phyloP scores from a whole-genome alignment of 2,113 vertebrate genomes.

The Gnathonemus longibarbis region DNA sequence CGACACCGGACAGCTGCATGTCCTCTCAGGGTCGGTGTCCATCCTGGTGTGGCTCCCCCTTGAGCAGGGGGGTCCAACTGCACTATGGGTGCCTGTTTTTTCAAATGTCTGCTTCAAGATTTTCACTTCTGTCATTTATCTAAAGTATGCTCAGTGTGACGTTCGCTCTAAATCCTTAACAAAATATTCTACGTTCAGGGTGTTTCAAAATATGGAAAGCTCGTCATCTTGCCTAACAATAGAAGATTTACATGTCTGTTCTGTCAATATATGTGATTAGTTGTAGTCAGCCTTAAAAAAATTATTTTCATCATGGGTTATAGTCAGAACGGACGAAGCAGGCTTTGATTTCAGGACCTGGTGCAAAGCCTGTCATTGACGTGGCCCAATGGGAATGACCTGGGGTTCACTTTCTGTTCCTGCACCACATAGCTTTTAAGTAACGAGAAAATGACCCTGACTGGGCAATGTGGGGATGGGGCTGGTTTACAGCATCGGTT shows the following conservation, averaged over 20 bases:
- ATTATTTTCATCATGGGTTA: neutral
- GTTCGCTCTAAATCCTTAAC: conserved; percentile 48
- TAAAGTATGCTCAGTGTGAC: neutral
- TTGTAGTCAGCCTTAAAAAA: neutral
- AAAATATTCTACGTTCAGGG: conserved; percentile 44
- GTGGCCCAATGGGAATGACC: neutral
- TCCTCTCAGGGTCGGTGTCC: conserved; percentile 25
- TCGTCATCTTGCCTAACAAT: no score
- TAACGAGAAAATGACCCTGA: neutral
- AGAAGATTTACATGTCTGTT: neutral
- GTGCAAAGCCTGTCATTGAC: neutral
- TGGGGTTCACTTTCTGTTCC: neutral
- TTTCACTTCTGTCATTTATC: neutral
- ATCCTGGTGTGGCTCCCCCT: neutral
- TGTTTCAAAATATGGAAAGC: neutral
- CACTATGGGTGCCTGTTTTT: neutral
- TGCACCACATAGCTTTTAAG: neutral
- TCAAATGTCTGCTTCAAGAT: neutral
- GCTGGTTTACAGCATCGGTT: neutral
- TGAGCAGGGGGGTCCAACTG: no score
- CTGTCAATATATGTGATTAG: no score
- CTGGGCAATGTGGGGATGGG: neutral
- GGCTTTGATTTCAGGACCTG: neutral
- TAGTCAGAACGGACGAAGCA: conserved; percentile 29
- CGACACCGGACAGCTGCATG: conserved; percentile 66